These are phyloP conservation scores for Andrena cerasifolii DNA, from an alignment of 1,140 invertebrate species.

Conservation along the genomic window DNA sequence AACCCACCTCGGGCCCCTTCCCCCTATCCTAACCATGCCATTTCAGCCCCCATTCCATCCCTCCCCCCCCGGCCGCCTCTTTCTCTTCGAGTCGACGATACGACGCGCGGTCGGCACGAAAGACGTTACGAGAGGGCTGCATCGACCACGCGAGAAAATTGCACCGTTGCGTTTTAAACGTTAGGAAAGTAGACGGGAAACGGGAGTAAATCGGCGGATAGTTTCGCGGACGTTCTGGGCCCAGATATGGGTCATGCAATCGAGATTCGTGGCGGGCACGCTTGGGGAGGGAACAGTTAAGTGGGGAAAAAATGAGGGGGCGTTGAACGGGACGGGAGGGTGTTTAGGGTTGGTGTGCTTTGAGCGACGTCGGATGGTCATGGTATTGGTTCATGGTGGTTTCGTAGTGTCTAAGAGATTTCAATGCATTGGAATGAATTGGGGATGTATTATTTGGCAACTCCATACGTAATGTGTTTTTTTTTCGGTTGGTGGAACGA, in stretches of 20 bases:
- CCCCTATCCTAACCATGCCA: constrained; percentile 54
- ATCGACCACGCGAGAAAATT: constrained; percentile 69
- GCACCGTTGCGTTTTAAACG: constrained; percentile 65
- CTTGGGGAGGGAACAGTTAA: neutral
- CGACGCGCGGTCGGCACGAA: constrained; percentile 59
- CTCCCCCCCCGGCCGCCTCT: constrained; percentile 28
- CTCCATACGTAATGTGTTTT: no score
- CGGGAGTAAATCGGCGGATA: constrained; percentile 27
- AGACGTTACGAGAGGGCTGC: constrained; percentile 60
- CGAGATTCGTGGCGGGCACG: neutral
- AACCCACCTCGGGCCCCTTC: constrained; percentile 1
- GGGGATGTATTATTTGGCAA: no score
- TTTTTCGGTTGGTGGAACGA: no score
- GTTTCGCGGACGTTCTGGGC: neutral
- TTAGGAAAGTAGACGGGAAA: constrained; percentile 37
- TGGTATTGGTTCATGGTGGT: neutral
- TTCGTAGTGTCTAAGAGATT: neutral
- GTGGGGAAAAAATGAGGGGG: no score
- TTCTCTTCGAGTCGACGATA: constrained; percentile 47
- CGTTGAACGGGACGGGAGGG: neutral
- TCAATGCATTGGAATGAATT: no score
- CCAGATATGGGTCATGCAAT: constrained; percentile 32
- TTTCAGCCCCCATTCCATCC: constrained; percentile 31
- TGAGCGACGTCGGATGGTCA: neutral
- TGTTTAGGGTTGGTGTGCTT: no score